Evolutionary conservation across 2,888 invertebrate species (phyloP).

Genomic region (Nephrocerus scutellatus): DNA sequence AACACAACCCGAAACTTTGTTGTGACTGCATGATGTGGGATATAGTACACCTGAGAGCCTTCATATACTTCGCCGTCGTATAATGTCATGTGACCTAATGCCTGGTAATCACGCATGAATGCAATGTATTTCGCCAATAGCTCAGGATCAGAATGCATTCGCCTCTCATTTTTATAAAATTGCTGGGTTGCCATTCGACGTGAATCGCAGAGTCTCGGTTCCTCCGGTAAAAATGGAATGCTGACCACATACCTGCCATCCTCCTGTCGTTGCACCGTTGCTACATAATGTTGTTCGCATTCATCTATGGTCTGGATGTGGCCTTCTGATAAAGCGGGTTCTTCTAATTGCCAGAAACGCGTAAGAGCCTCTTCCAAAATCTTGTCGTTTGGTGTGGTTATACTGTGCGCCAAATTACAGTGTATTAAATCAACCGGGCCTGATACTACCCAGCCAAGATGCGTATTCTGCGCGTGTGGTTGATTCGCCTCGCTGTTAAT

Average conservation of each 20-base stretch:
- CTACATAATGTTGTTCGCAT: slow-evolving; percentile 6
- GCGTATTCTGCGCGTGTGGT: slow-evolving; percentile 13
- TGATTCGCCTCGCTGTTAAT: slow-evolving; percentile 4
- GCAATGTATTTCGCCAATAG: slow-evolving; percentile 6
- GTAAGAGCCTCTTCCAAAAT: slow-evolving; percentile 4
- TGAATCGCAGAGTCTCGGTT: neutral
- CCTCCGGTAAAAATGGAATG: neutral
- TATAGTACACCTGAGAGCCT: neutral
- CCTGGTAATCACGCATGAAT: slow-evolving; percentile 15
- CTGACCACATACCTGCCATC: slow-evolving; percentile 8
- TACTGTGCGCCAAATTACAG: slow-evolving; percentile 3
- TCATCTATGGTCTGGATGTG: neutral
- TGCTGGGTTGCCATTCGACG: slow-evolving; percentile 3
- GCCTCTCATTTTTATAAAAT: slow-evolving; percentile 1
- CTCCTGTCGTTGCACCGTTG: slow-evolving; percentile 1
- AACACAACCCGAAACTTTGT: slow-evolving; percentile 8
- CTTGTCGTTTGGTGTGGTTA: neutral
- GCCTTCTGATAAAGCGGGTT: slow-evolving; percentile 1
- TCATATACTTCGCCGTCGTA: neutral
- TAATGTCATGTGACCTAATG: slow-evolving; percentile 10
- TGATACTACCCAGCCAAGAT: slow-evolving; percentile 8
- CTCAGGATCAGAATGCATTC: neutral
- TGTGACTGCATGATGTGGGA: slow-evolving; percentile 7
- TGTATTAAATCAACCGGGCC: slow-evolving; percentile 1
- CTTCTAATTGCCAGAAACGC: slow-evolving; percentile 8